phyloP scores from a whole-genome alignment of 2,113 vertebrate genomes.

The Benitochromis conjunctus region DNA sequence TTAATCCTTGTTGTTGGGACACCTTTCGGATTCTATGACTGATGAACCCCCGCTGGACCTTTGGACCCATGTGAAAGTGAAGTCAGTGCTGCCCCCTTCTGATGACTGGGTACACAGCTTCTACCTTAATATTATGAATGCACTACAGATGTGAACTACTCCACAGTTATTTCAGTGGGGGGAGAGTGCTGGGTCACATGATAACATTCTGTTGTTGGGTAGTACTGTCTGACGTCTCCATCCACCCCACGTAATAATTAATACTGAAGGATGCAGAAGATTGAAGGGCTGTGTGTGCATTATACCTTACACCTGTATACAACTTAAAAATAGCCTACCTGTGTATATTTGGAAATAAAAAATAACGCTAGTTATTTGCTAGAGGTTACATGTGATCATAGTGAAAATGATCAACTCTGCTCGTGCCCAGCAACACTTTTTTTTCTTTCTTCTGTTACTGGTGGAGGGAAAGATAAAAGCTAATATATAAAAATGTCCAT shows the following conservation, averaged over 20 bases:
- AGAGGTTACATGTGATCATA: conserved; percentile 7
- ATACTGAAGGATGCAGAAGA: conserved; percentile 31
- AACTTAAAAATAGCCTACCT: conserved; percentile 18
- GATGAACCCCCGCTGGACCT: not conserved
- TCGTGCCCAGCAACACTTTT: conserved; percentile 1
- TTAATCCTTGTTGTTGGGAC: conserved; percentile 26
- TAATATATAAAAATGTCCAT: conserved; percentile 55
- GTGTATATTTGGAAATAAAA: conserved; percentile 27
- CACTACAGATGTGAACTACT: conserved; percentile 13
- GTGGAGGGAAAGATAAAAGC: conserved; percentile 36
- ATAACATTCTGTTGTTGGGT: conserved; percentile 12
- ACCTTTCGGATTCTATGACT: conserved; percentile 22
- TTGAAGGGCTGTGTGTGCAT: conserved; percentile 6
- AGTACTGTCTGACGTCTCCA: conserved; percentile 14
- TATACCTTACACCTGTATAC: conserved; percentile 16
- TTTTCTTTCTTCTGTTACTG: conserved; percentile 3
- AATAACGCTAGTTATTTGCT: conserved; percentile 6
- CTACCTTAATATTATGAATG: conserved; percentile 5
- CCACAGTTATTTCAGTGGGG: conserved; percentile 2
- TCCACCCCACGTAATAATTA: conserved; percentile 22
- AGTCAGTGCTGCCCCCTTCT: conserved; percentile 40
- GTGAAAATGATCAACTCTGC: not conserved
- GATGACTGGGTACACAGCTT: conserved; percentile 25
- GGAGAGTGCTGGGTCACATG: not conserved
- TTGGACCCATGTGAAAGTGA: conserved; percentile 23